Evolutionary conservation across 1,140 invertebrate species (phyloP), one percentile per base, ranked within the genome.

Genomic region (Musca vetustissima): DNA sequence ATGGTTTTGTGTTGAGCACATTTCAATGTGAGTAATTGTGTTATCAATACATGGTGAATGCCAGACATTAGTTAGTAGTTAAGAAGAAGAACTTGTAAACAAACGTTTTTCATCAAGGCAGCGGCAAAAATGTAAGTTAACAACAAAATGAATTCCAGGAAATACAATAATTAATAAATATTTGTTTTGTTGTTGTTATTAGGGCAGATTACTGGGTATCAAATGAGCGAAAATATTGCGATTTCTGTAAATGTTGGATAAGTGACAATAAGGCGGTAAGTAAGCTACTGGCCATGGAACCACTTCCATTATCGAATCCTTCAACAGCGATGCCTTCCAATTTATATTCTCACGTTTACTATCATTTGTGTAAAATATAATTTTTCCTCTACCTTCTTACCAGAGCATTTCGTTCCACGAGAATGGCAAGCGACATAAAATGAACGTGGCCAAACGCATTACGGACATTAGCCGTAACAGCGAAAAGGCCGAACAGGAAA

Each of bases 201-300:
- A 94, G 92, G 97, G 91, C 97, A 8, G 96, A 98, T 75, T 98
- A 96, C 82, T 99, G 97, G 97, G 96, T 97, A 84, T 98, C 96
- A 28, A 91, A 96, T 74, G 93, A 93, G 0, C 89, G 94, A 67
- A 98, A 98, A 83, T 98, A 91, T 83, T 99, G 97, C 79, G 95
- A 98, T 74, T 96, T 96, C 83, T 99, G 97, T 83, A 98, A 98
- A 85, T 98, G 96, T 82, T 99, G 97, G 96, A 92, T 98, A 73
- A 92, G 95, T 65, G 96, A 98, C 84, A 99, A 98, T 83, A 97
- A 95, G 88, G 91, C 95, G 52, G 93, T 95, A 87, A 89, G 74
- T 69, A 55, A 32, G n/a, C n/a, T n/a, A n/a, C n/a, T 43, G 36
- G 36, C 7, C 36, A 43, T 7, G 6, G 36, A 43, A 32, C 28